These are phyloP conservation scores for Trinorchestia longiramus DNA, from an alignment of 1,140 invertebrate species.

Conservation along the genomic window DNA sequence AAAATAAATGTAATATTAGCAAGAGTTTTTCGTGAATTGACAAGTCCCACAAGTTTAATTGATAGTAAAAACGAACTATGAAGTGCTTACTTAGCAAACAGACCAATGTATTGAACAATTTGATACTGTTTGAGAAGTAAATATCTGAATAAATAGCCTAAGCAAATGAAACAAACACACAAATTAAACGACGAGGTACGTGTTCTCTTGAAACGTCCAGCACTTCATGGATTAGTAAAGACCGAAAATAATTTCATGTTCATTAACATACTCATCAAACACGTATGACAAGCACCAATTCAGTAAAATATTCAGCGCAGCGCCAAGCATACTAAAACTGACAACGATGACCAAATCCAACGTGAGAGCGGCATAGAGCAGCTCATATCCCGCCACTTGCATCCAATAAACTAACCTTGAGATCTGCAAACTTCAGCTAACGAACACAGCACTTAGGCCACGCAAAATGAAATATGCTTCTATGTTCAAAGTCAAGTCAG, in stretches of 20 bases:
- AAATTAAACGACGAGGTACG: not conserved
- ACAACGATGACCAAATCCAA: not conserved
- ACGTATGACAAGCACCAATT: not conserved
- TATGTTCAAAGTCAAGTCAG: not conserved
- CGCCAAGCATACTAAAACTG: not conserved
- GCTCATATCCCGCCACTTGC: not conserved
- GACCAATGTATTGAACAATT: not conserved
- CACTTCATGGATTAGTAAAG: not conserved
- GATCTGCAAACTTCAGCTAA: not conserved
- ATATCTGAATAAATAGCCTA: not conserved
- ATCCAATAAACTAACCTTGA: slow-evolving; percentile 15
- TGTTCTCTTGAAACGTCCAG: not conserved
- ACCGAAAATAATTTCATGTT: not conserved
- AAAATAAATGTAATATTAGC: not conserved
- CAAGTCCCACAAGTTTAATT: not conserved
- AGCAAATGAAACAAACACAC: not conserved
- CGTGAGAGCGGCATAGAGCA: not conserved
- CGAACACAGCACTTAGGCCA: not conserved
- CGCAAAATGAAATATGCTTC: not conserved
- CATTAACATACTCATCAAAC: not conserved
- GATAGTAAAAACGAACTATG: not conserved
- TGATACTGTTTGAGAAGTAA: not conserved
- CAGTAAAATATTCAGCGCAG: not conserved
- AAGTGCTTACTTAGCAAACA: not conserved
- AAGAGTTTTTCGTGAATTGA: not conserved